phyloP scores from a whole-genome alignment of 2,113 vertebrate genomes.

The Psettodes erumei region DNA sequence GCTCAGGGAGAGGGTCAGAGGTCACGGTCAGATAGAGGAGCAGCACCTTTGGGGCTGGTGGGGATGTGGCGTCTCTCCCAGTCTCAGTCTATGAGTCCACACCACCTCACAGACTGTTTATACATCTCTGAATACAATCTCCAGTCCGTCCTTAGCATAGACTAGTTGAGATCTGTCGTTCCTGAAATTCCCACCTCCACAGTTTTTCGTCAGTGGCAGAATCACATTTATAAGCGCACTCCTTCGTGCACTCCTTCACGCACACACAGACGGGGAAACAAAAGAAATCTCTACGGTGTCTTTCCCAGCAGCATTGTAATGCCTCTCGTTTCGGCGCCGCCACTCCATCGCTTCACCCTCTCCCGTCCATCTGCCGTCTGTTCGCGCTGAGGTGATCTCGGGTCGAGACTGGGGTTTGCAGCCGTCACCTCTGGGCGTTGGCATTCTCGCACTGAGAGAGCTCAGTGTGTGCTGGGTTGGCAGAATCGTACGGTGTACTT shows the following conservation, averaged over 20 bases:
- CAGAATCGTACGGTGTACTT: background rate
- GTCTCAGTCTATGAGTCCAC: too few relatives aligned
- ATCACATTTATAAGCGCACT: too few relatives aligned
- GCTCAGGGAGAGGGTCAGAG: conserved; percentile 33
- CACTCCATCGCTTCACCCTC: conserved; percentile 44
- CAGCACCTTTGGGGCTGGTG: background rate
- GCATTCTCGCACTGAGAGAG: background rate
- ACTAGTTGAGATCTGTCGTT: background rate
- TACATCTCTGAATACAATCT: background rate
- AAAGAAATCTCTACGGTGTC: background rate
- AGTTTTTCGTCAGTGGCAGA: too few relatives aligned
- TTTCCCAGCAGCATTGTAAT: conserved; percentile 38
- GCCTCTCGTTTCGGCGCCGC: conserved; percentile 36
- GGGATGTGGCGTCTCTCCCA: background rate
- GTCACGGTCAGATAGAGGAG: conserved; percentile 37
- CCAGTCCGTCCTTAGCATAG: background rate
- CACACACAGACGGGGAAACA: background rate
- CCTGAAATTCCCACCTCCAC: background rate
- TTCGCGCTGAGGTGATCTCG: conserved; percentile 47
- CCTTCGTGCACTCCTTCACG: background rate
- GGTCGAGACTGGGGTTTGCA: conserved; percentile 13
- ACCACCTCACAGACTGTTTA: background rate
- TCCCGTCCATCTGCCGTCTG: conserved; percentile 50
- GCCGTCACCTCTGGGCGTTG: conserved; percentile 5
- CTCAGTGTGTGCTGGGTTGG: background rate